Conservation (phyloP, 2,888 invertebrate genomes). For the Alsophila aescularia region DNA sequence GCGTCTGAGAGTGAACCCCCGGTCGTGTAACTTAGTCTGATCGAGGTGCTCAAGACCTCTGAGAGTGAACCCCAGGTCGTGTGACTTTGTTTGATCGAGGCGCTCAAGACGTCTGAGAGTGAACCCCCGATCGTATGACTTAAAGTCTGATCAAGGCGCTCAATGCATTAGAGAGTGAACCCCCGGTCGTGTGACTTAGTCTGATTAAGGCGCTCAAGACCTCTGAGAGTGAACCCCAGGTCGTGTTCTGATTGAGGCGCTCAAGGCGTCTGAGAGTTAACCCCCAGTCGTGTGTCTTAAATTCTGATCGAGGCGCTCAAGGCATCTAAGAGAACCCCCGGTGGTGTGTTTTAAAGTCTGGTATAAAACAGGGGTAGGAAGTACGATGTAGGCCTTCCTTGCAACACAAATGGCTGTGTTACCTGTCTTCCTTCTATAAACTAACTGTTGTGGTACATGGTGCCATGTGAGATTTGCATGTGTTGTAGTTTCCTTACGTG, state of each 20-base stretch:
- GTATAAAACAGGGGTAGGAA: background rate
- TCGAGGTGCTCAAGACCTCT: no score
- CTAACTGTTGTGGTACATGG: slow-evolving; percentile 51
- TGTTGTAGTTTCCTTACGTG: slow-evolving; percentile 11
- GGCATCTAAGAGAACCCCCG: slow-evolving; percentile 57
- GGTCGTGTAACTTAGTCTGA: slow-evolving; percentile 45
- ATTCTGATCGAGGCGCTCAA: slow-evolving; percentile 63
- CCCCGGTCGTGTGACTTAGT: slow-evolving; percentile 49
- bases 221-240: no score
- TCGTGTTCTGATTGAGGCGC: no score
- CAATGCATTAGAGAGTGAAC: slow-evolving; percentile 58
- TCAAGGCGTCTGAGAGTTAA: no score
- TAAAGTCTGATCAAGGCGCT: slow-evolving; percentile 62
- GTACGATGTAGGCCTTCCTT: background rate
- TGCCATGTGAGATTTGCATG: slow-evolving; percentile 54
- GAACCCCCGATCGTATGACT: no score
- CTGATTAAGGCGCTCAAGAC: no score
- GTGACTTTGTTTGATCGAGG: no score
- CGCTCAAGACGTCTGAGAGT: no score
- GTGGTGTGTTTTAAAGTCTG: slow-evolving; percentile 44
- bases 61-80: no score
- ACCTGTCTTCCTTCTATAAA: slow-evolving; percentile 30
- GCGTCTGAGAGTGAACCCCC: slow-evolving; percentile 58
- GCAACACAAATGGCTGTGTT: slow-evolving; percentile 11
- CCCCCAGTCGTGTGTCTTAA: no score